phyloP scores from a whole-genome alignment of 2,797 vertebrate species.

The Pseudochirops corinnae region DNA sequence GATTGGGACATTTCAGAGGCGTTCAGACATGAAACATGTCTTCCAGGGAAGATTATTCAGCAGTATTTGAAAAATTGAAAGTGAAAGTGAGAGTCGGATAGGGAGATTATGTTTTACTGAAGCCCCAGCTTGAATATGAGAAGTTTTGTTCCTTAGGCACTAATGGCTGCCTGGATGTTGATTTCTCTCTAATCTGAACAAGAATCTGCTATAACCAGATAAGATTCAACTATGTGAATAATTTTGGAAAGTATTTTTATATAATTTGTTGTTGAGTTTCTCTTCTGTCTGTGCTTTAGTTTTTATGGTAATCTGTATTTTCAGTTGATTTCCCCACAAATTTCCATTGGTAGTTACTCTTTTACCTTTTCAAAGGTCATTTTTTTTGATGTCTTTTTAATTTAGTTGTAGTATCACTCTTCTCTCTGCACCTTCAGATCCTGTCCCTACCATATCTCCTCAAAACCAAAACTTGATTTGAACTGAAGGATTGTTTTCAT shows the following conservation, averaged over 20 bases:
- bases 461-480: constrained; percentile 35
- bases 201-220: constrained; percentile 60
- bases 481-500: constrained; percentile 46
- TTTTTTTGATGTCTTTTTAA: constrained; percentile 55
- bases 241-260: constrained; percentile 40
- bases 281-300: constrained; percentile 54
- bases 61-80: constrained; percentile 74
- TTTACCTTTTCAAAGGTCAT: not conserved
- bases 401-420: constrained; percentile 11
- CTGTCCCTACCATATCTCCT: not conserved
- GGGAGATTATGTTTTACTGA: constrained; percentile 55
- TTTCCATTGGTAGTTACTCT: not conserved
- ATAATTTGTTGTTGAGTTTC: constrained; percentile 45
- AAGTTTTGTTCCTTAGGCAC: constrained; percentile 47
- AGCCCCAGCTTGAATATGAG: not conserved
- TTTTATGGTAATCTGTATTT: constrained; percentile 58
- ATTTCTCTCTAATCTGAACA: constrained; percentile 58
- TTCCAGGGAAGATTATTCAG: constrained; percentile 80
- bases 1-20: constrained; percentile 70
- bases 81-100: constrained; percentile 74
- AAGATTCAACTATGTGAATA: constrained; percentile 46
- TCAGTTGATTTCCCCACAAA: constrained; percentile 40
- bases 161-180: constrained; percentile 54
- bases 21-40: constrained; percentile 67
- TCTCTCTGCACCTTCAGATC: constrained; percentile 23